These are phyloP conservation scores for Rotaria sp. DNA, from an alignment of 2,888 invertebrate genomes.

Conservation along the genomic window DNA sequence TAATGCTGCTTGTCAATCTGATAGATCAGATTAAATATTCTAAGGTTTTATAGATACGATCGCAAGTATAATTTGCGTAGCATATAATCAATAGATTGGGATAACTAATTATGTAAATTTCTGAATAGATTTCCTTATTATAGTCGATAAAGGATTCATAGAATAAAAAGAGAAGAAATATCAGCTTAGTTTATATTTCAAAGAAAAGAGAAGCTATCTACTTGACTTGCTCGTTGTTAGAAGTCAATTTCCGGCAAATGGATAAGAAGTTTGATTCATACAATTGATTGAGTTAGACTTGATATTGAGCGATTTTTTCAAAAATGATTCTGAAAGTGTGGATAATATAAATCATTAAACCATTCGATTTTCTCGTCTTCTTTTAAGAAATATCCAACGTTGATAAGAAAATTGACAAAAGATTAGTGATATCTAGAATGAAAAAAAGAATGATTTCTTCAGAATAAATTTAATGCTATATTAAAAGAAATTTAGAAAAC, in stretches of 20 bases:
- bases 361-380: too few relatives aligned
- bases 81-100: background rate
- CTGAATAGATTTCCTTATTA: background rate
- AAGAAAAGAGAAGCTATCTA: background rate
- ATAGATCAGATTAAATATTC: too few relatives aligned
- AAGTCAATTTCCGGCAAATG: background rate
- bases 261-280: background rate
- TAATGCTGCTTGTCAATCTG: too few relatives aligned
- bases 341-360: background rate
- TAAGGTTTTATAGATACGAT: too few relatives aligned
- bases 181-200: background rate
- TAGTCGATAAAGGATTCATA: background rate
- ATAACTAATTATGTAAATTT: background rate
- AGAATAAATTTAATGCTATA: background rate
- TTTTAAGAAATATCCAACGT: background rate
- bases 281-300: background rate
- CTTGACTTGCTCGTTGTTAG: background rate
- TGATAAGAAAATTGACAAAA: background rate
- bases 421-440: background rate
- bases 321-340: background rate
- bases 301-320: background rate
- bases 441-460: background rate
- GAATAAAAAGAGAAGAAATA: background rate
- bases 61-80: too few relatives aligned
- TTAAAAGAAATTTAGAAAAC: background rate